These are phyloP conservation scores for Baryphthengus martii DNA, from an alignment of 2,113 vertebrate genomes.

Conservation along the genomic window DNA sequence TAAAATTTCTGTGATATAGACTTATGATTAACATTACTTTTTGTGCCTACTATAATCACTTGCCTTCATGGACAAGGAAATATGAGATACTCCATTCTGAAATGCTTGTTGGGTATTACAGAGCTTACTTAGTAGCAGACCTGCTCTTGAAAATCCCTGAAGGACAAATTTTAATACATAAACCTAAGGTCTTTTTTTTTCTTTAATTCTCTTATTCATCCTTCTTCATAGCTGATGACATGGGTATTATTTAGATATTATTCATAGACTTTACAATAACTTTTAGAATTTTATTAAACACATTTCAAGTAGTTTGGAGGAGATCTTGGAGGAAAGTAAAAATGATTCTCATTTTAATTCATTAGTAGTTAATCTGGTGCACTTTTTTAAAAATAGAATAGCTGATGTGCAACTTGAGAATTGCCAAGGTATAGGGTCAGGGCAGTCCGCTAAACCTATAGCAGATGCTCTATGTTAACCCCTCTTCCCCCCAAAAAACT, in stretches of 20 bases:
- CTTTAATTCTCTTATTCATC: background rate
- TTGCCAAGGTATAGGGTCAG: too few species aligned
- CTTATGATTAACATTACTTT: background rate
- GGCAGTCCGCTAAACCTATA: too few species aligned
- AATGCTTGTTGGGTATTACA: background rate
- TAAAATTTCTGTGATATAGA: background rate
- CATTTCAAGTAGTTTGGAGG: background rate
- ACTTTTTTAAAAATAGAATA: background rate
- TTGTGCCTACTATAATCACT: background rate
- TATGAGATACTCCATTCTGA: background rate
- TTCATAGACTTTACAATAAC: background rate
- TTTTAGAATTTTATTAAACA: background rate
- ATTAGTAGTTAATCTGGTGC: background rate
- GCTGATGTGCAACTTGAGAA: background rate
- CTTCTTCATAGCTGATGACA: background rate
- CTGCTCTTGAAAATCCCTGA: slow-evolving; percentile 12
- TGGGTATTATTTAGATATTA: background rate
- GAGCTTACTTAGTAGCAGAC: background rate
- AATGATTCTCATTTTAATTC: background rate
- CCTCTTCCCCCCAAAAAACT: too few species aligned
- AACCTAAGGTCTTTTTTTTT: background rate
- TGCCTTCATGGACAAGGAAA: background rate
- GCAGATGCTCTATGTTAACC: too few species aligned
- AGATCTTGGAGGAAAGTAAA: background rate
- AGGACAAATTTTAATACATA: background rate